Base-by-base conservation (phyloP, 2,113 vertebrate genomes). In the Zosterops japonicus region DNA sequence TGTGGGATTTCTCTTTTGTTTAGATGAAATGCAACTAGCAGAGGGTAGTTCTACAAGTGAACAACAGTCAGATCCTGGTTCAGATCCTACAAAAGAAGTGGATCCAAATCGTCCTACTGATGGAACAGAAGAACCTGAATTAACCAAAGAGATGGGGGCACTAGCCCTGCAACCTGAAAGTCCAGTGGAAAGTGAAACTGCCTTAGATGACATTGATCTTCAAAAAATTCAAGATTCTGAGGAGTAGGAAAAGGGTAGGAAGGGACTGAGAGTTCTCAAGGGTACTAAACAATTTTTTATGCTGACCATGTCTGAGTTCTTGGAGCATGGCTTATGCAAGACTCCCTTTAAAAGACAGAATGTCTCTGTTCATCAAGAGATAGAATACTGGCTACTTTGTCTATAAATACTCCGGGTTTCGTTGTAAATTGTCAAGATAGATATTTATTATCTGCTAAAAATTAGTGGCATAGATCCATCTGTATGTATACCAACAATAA, bases 161-260 rank as follows among this genome's bases (percentile, higher is more conserved):
- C 55, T 27, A 24, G 31, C 74, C 53, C 61, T 53, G 22, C 71
- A 41, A 29, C 71, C 60, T 33, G 92, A 74, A 23, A 69, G 64
- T 15, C 69, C 47, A 4, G 15, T 29, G 55, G 78, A 88, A 70
- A 68, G 71, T 20, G 90, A 93, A 35, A 53, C 89, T 68, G 63
- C 47, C 53, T 76, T 87, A 85, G 74, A 84, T 80, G 92, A 90
- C 31, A 39, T 87, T 56, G 52, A 67, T 80, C 14, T 91, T 71
- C 84, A 91, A 75, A 97, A 97, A 81, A 39, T 64, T 46, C 83
- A 96, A 61, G 79, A 53, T 23, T 84, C 96, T 19, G 97, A 98
- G 49, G 97, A 98, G n/a, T 98, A 82, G 94, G 63, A 77, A 42
- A 55, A 71, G 44, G 25, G 7, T 56, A 44, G 61, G 49, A 90